Evolutionary conservation across 1,140 invertebrate genomes (phyloP).

Genomic region (Dolichoris vasculosae): DNA sequence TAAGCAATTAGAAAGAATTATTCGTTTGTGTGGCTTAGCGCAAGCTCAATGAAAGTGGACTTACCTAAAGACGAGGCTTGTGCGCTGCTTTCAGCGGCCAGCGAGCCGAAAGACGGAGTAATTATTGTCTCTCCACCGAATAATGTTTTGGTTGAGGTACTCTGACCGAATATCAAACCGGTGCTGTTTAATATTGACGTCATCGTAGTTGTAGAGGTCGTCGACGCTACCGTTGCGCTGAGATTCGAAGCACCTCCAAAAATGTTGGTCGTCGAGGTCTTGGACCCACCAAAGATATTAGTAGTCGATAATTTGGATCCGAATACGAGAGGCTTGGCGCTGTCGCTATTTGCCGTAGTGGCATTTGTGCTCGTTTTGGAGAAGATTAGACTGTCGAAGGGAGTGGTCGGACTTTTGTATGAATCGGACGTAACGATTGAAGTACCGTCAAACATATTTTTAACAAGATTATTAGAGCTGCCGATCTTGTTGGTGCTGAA

Average conservation of each 20-base stretch:
- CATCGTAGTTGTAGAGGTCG: not conserved
- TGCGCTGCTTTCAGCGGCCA: not conserved
- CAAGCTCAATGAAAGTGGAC: too few relatives aligned
- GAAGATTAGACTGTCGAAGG: not conserved
- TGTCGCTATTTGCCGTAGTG: not conserved
- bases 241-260: conserved; percentile 39
- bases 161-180: conserved; percentile 20
- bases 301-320: not conserved
- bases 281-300: conserved; percentile 39
- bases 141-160: not conserved
- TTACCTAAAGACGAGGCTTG: not conserved
- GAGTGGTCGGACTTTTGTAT: not conserved
- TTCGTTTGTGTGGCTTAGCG: too few relatives aligned
- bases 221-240: not conserved
- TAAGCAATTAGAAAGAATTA: too few relatives aligned
- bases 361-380: too few relatives aligned
- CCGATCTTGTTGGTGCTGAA: not conserved
- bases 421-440: not conserved
- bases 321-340: not conserved
- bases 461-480: not conserved
- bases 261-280: conserved; percentile 33
- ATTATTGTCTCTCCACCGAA: conserved; percentile 25
- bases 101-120: conserved; percentile 15
- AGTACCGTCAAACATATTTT: not conserved
- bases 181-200: not conserved